Base-by-base conservation (phyloP, 2,113 vertebrate species). In the Cygnus atratus region DNA sequence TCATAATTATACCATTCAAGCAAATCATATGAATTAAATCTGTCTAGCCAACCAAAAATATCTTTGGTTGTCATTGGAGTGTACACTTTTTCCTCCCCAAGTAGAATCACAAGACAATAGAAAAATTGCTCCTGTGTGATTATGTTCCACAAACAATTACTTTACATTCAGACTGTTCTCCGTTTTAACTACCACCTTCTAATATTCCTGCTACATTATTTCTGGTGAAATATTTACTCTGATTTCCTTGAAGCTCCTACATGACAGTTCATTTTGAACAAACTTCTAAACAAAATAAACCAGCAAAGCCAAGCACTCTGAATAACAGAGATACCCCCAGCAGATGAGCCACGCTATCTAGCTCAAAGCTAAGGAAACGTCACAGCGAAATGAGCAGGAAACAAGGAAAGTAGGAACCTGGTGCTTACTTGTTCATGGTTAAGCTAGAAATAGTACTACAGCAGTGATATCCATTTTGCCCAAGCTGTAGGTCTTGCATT, bases 11-110 rank as follows among this genome's bases (percentile, higher is more conserved):
- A 92, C 73, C 57, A 88, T 94, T 94, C 55, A 90, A 59, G 61
- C 68, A 96, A 93, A 93, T 93, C 46, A 74, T n/a, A 95, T 71
- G 10, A 92, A 94, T 92, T 86, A 81, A 81, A 84, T 94, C 88
- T 88, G 44, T 79, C 59, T 92, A 74, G 62, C 58, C 67, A 88
- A 72, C 80, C 92, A 86, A 88, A 94, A 93, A 93, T 87, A 95
- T 92, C 80, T 75, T 82, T 71, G 41, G n/a, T 63, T 97, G 83
- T 63, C 68, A 43, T 9, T 35, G 33, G 55, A 88, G 61, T 57
- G 19, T 31, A 62, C 2, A 1, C 24, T 46, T 80, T 76, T 85
- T 19, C 4, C 19, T 86, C 31, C 35, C 84, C 41, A 59, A 92
- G 65, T 4, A 80, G 63, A 35, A 80, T 70, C 75, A 66, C 28